Evolutionary conservation across 2,888 invertebrate species (phyloP), one percentile per base, ranked within the genome.

Genomic region (Malachius bipustulatus): DNA sequence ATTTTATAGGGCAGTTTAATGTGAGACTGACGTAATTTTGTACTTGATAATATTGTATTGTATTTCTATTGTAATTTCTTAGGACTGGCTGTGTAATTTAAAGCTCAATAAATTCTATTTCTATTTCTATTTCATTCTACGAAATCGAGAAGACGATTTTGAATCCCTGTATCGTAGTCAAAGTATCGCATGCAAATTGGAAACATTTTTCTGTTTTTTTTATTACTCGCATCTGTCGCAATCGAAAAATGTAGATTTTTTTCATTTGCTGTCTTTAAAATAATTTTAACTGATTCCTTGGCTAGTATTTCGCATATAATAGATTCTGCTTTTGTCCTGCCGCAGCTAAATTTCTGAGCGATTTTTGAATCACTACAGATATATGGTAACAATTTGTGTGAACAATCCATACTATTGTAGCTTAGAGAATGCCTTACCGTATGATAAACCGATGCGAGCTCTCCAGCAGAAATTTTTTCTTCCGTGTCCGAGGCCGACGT

Each of bases 331-430:
- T 32, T 32, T 31, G 35, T 35, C 19, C 35, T 30, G 24, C 36
- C 37, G 19, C 38, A 39, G 14, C 29, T 30, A 37, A 37, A 36
- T 11, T 4, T 28, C 36, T 39, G 16, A 37, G 38, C 15, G 9
- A 38, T 38, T 33, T 38, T 38, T 26, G 38, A 38, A 37, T 39
- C 39, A 26, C 14, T 34, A 13, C 19, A 39, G 26, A 39, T 39
- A 26, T 30, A 30, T 14, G 39, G 39, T 33, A 39, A 39, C 16
- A 39, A 34, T 28, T 39, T 39, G 26, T 34, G 38, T 27, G 28
- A 32, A 39, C 32, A 39, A 34, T 40, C 39, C 39, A 39, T 34
- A 39, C 38, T 39, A 39, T 32, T 39, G 38, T 33, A 39, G 19
- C 39, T 39, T 27, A 39, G 38, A 14, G 30, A 39, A 39, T 39